Evolutionary conservation across 2,797 vertebrate genomes (phyloP).

Genomic region (Schizopygopsis malacanthus): DNA sequence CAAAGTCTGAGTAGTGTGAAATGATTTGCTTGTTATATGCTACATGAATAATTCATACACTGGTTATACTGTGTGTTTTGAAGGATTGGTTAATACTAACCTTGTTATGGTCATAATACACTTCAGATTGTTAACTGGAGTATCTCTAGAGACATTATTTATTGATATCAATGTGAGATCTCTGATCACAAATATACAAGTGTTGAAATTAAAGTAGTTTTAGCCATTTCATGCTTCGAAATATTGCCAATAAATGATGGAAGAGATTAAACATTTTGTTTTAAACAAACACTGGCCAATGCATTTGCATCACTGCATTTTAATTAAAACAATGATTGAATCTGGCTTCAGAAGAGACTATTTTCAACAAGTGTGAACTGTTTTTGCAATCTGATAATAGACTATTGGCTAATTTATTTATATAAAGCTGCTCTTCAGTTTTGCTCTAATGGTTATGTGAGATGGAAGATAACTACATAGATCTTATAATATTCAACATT

Average conservation of each 20-base stretch:
- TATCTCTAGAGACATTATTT: neutral
- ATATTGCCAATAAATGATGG: neutral
- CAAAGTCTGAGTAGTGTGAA: neutral
- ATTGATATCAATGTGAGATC: neutral
- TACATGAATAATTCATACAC: constrained; percentile 12
- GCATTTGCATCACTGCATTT: neutral
- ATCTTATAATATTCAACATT: constrained; percentile 13
- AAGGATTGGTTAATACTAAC: constrained; percentile 5
- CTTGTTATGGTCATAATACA: neutral
- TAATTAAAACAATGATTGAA: neutral
- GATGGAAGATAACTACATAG: neutral
- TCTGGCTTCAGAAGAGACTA: neutral
- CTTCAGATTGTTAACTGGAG: neutral
- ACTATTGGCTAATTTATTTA: neutral
- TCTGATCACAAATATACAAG: neutral
- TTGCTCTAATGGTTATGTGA: constrained; percentile 6
- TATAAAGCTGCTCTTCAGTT: neutral
- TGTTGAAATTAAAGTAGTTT: neutral
- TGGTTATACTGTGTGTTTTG: neutral
- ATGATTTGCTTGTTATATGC: constrained; percentile 13
- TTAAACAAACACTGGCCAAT: neutral
- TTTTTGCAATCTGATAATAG: neutral
- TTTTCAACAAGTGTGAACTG: neutral
- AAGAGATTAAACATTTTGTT: neutral
- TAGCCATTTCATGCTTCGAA: neutral